Evolutionary conservation across 1,140 invertebrate genomes (phyloP).

Genomic region (Metaphire vulgaris): DNA sequence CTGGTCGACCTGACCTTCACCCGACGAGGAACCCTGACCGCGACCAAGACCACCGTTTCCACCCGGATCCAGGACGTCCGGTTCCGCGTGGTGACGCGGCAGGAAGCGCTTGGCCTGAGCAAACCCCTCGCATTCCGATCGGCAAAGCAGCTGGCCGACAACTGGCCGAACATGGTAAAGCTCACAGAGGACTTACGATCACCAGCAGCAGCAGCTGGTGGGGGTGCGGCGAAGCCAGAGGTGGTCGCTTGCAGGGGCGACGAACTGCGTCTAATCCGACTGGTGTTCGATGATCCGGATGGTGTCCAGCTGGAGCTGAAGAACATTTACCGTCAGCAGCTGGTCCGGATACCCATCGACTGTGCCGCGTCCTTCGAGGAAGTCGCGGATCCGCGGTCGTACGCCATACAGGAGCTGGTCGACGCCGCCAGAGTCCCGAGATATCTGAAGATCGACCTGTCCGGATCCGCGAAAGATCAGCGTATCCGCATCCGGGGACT

Average conservation of each 20-base stretch:
- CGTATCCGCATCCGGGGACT: background rate
- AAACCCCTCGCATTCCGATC: background rate
- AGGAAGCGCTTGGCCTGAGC: background rate
- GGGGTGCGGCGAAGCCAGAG: no score
- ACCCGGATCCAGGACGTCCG: background rate
- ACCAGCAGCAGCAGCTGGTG: no score
- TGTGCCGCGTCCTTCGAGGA: background rate
- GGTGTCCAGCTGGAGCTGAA: background rate
- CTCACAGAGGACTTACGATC: background rate
- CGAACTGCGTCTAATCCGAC: background rate
- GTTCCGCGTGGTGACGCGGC: background rate
- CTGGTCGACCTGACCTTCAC: background rate
- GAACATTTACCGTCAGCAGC: background rate
- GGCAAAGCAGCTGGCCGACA: background rate
- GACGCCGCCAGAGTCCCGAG: background rate
- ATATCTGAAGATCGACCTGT: background rate
- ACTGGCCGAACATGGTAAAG: background rate
- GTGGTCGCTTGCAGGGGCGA: no score
- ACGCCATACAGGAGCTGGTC: background rate
- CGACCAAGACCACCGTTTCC: background rate
- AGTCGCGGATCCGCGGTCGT: background rate
- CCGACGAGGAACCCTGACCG: background rate
- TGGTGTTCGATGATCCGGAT: background rate
- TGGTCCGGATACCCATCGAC: background rate
- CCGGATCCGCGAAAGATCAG: background rate